Conservation (phyloP, 2,113 vertebrate genomes). For the Oxyura jamaicensis region DNA sequence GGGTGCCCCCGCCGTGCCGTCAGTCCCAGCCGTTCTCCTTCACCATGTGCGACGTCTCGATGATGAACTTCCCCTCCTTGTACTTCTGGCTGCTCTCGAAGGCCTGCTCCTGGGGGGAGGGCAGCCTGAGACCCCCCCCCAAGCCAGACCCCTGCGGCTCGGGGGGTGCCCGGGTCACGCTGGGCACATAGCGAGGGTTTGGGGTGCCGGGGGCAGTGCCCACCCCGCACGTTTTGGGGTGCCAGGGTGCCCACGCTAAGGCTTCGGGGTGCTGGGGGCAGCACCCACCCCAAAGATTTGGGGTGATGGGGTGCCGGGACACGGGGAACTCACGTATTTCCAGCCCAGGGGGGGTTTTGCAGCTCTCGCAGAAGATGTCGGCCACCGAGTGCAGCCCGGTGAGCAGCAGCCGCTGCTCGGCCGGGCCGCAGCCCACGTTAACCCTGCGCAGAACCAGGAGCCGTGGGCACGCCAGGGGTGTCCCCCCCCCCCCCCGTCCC, state of each 20-base stretch:
- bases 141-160: too few species aligned
- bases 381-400: constrained; percentile 82
- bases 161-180: too few species aligned
- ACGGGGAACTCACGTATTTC: constrained; percentile 85
- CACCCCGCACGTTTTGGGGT: too few species aligned
- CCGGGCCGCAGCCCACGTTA: constrained; percentile 81
- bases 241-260: too few species aligned
- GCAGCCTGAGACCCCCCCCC: neutral
- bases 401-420: constrained; percentile 81
- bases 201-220: neutral
- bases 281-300: neutral
- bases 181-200: neutral
- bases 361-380: constrained; percentile 83
- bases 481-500: neutral
- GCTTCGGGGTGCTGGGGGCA: neutral
- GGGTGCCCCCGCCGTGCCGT: constrained; percentile 20
- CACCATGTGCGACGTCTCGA: constrained; percentile 84
- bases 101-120: constrained; percentile 74
- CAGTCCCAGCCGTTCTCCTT: constrained; percentile 85
- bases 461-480: neutral
- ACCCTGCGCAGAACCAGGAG: constrained; percentile 61
- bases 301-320: too few species aligned
- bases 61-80: constrained; percentile 85
- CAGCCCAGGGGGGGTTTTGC: constrained; percentile 83
- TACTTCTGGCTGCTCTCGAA: constrained; percentile 86